Evolutionary conservation across 2,888 invertebrate species (phyloP), one percentile per base, ranked within the genome.

Genomic region (Coleophora flavipennella): DNA sequence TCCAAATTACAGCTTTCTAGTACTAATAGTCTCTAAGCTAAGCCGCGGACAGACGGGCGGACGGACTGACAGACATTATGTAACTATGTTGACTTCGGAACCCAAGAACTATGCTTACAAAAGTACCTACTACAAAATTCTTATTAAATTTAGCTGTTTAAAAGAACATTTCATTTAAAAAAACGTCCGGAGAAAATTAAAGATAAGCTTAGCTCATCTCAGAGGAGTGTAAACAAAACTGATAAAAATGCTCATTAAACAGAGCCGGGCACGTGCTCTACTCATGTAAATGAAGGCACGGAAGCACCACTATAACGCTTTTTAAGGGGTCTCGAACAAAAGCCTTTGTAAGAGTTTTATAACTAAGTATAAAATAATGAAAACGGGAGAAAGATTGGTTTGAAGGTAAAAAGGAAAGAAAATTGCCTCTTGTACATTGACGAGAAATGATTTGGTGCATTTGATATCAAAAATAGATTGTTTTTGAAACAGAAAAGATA

Each of bases 201-300:
- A 20, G 20, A 20, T 20, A 20, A 20, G 20, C 3, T 20, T 3
- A 3, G 3, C 20, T 20, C 20, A 20, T 20, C 20, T 20, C 20
- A 20, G 6, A 20, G 20, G 20, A 20, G 20, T 20, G 36, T 33
- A 38, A 42, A 40, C 33, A 40, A 48, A 57, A 50, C 50, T 53
- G 53, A 59, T 61, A 60, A 63, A 20, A 64, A 59, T 52, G 49
- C 45, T 51, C 50, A 55, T 60, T 55, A 59, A 53, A 49, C 51
- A 53, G 58, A 53, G 49, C 41, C 45, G 9, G 33, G 39, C 38
- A 43, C 44, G 51, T 53, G 51, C 59, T 65, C 60, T 67, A 63
- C 70, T 76, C 58, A 67, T 68, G 70, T 64, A 71, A 72, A 75
- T 73, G 59, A 67, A 65, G 61, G 59, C 53, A 54, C 60, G 59